Conservation (phyloP, 2,888 invertebrate genomes). For the Sericinus montela region DNA sequence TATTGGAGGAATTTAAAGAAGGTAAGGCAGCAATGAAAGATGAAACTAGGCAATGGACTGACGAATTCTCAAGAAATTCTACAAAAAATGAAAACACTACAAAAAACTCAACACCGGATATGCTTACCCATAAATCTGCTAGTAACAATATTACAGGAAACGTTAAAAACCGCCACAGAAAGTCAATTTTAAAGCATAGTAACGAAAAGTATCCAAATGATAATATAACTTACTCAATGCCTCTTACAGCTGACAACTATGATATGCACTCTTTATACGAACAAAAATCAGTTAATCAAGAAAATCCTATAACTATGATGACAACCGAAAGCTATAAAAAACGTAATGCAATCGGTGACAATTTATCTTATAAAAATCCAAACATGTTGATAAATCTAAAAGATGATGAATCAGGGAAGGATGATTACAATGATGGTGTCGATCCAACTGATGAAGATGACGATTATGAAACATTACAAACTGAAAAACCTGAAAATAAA, state of each 20-base stretch:
- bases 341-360: background rate
- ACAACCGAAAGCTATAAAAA: background rate
- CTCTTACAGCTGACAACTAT: slow-evolving; percentile 1
- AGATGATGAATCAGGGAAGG: background rate
- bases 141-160: background rate
- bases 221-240: slow-evolving; percentile 6
- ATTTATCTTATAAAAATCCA: background rate
- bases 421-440: background rate
- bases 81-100: background rate
- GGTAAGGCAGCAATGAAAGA: slow-evolving; percentile 29
- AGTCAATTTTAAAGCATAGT: slow-evolving; percentile 12
- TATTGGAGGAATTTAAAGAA: slow-evolving; percentile 31
- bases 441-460: background rate
- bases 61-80: slow-evolving; percentile 3
- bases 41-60: slow-evolving; percentile 12
- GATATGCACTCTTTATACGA: slow-evolving; percentile 3
- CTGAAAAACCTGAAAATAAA: background rate
- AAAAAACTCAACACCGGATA: background rate
- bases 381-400: background rate
- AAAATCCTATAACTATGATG: background rate
- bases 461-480: background rate
- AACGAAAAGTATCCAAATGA: slow-evolving; percentile 27
- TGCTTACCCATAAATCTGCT: background rate
- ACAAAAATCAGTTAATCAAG: background rate
- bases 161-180: slow-evolving; percentile 4